Base-by-base conservation (phyloP, 2,888 invertebrate genomes). In the Mythimna loreyi region DNA sequence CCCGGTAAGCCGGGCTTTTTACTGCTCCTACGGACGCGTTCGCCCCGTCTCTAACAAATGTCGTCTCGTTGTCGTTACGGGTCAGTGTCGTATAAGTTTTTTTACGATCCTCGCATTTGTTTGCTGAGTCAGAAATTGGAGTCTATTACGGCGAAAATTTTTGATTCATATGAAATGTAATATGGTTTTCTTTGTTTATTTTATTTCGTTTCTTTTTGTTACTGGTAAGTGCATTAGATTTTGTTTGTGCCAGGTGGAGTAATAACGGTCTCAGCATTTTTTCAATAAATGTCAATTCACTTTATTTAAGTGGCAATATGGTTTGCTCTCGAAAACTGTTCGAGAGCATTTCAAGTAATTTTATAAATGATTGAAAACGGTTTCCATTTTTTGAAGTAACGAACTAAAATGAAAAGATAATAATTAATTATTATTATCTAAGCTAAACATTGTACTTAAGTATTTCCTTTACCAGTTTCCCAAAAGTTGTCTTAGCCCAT, bases 1-100 rank as follows among this genome's bases (percentile, higher is more conserved):
- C 84, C 84, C 84, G 86, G 83, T 84, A 85, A 83, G 83, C 84
- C 69, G 67, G 84, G 84, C 84, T 89, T 90, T 90, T 87, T 84
- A 88, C 82, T 82, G 73, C 78, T 67, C 71, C 75, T 65, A 72
- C 81, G 78, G 80, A 72, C 74, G 83, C 82, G 77, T 75, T 58
- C 72, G 75, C 70, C 77, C 74, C 77, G 71, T 80, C 72, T 71
- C 78, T 84, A 82, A 82, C 85, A 84, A 83, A 83, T 84, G 84
- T 78, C 85, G 74, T 76, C 83, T 76, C 80, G 74, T 75, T 80
- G 80, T 84, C 85, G 76, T 82, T 80, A 82, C 65, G 83, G 80
- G 80, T 78, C 85, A 74, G 57, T 78, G 72, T 80, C 80, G 82
- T 83, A 80, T 84, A 83, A 83, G 83, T 72, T 82, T 84, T 83